A percentile compares a stretch with the other conserved stretches of the same genome.
Evolutionary conservation across 92 coral and sea anemone genomes (phyloP).

Genomic region (Heliopora coerulea): DNA sequence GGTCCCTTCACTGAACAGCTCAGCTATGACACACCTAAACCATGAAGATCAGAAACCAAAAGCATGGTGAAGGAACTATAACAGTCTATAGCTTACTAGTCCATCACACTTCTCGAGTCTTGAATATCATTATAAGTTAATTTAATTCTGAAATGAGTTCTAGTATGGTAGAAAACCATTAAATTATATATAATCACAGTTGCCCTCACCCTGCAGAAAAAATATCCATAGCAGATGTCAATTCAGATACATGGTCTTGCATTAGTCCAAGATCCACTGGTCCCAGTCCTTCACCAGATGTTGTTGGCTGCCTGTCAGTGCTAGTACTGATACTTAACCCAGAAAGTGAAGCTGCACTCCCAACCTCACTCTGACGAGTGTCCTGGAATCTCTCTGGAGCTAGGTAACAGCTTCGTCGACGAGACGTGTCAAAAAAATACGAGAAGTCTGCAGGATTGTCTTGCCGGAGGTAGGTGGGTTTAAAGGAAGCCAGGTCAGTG

Average conservation of each 20-base stretch:
- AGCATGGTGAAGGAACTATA: too few species aligned
- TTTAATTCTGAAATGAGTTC: too few species aligned
- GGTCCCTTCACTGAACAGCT: slow-evolving; percentile 86
- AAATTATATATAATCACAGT: too few species aligned
- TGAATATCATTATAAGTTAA: too few species aligned
- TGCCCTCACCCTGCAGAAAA: slow-evolving; percentile 89
- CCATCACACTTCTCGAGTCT: too few species aligned
- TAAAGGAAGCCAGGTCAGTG: slow-evolving; percentile 87
- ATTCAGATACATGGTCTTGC: slow-evolving; percentile 69
- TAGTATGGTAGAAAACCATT: too few species aligned
- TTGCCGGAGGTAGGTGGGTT: slow-evolving; percentile 88
- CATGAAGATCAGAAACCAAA: neutral
- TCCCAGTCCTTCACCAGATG: slow-evolving; percentile 30
- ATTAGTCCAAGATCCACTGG: slow-evolving; percentile 86
- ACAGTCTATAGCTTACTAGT: too few species aligned
- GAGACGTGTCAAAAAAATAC: slow-evolving; percentile 95
- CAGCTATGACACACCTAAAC: slow-evolving; percentile 92
- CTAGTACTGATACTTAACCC: slow-evolving; percentile 2
- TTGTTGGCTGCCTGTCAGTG: neutral
- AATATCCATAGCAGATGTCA: slow-evolving; percentile 93
- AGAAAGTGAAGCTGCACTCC: slow-evolving; percentile 41
- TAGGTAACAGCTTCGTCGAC: slow-evolving; percentile 91
- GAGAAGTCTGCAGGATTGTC: slow-evolving; percentile 98
- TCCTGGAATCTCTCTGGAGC: slow-evolving; percentile 97
- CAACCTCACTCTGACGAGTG: slow-evolving; percentile 7